phyloP scores from a whole-genome alignment of 2,113 vertebrate species.

The Rhodinocichla rosea region DNA sequence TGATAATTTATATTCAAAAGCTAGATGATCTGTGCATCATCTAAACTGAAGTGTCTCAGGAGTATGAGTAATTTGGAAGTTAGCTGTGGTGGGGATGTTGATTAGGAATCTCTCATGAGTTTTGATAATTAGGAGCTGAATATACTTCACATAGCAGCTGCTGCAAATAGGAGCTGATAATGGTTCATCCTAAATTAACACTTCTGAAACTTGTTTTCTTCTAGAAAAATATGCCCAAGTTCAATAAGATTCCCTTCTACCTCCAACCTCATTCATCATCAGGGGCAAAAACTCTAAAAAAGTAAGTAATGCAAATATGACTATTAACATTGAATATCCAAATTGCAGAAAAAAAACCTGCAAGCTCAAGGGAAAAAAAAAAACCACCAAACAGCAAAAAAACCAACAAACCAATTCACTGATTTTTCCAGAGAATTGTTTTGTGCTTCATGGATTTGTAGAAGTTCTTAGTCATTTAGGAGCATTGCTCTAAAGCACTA shows the following conservation, averaged over 20 bases:
- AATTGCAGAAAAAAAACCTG: not conserved
- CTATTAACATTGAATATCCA: not conserved
- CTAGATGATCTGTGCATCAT: not conserved
- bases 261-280: conserved; percentile 98
- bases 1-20: not conserved
- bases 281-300: conserved; percentile 96
- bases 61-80: not conserved
- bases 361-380: not conserved
- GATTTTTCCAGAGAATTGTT: not conserved
- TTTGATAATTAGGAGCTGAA: conserved; percentile 29
- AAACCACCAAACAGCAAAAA: too few relatives aligned
- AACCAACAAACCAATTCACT: not conserved
- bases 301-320: conserved; percentile 77
- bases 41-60: conserved; percentile 1
- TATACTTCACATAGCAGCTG: not conserved
- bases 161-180: not conserved
- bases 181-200: not conserved
- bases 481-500: not conserved
- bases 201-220: conserved; percentile 51
- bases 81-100: not conserved
- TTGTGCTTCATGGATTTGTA: not conserved
- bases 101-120: not conserved
- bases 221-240: conserved; percentile 99
- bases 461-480: not conserved
- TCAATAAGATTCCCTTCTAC: conserved; percentile 99